Conservation (phyloP, 2,888 invertebrate genomes). For the Schrankia costaestrigalis region DNA sequence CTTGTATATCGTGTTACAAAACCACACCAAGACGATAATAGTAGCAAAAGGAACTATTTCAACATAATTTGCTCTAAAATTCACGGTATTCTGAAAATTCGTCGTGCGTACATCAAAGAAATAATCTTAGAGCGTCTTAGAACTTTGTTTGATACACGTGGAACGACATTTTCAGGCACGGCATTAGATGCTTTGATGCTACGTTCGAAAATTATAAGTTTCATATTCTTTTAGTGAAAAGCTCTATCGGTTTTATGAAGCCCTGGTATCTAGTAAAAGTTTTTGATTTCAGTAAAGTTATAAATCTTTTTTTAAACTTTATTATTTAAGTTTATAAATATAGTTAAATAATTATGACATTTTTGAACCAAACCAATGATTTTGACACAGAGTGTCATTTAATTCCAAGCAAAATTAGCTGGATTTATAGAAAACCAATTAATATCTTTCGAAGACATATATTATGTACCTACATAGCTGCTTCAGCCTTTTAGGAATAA, state of each 20-base stretch:
- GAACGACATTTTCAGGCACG: constrained; percentile 29
- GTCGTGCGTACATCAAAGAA: constrained; percentile 65
- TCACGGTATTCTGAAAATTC: constrained; percentile 60
- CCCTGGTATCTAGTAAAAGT: no score
- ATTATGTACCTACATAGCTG: no score
- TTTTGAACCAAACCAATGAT: no score
- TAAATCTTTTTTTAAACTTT: no score
- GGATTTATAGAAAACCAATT: no score
- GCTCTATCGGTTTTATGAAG: background rate
- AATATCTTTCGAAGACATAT: no score
- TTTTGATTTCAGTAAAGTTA: no score
- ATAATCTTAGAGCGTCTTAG: constrained; percentile 36
- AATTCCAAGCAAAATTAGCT: no score
- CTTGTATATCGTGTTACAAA: constrained; percentile 28
- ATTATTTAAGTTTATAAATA: no score
- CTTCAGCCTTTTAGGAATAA: no score
- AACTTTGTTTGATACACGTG: constrained; percentile 37
- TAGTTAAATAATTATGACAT: no score
- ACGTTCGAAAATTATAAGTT: constrained; percentile 5
- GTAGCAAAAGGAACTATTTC: constrained; percentile 60
- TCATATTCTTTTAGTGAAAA: background rate
- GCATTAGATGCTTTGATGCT: constrained; percentile 31
- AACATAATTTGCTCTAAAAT: constrained; percentile 62
- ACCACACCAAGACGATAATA: constrained; percentile 38
- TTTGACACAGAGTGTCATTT: no score